These are phyloP conservation scores for Tetraneura akinire DNA, from an alignment of 1,140 invertebrate genomes.

Conservation along the genomic window DNA sequence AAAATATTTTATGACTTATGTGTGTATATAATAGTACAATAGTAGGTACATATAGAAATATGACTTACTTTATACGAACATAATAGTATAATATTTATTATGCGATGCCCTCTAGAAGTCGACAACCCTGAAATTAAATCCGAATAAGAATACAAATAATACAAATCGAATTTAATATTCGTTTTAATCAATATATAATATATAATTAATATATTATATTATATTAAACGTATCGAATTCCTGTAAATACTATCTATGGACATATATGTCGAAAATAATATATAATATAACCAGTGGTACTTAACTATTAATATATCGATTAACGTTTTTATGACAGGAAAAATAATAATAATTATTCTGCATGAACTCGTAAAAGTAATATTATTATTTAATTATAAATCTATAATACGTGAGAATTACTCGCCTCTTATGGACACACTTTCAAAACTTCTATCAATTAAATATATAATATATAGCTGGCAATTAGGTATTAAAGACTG, in stretches of 20 bases:
- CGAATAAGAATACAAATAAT: background rate
- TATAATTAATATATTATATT: too few species aligned
- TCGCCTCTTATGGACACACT: background rate
- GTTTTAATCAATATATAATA: too few species aligned
- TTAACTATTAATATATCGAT: too few species aligned
- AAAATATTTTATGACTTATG: too few species aligned
- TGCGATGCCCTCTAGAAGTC: background rate
- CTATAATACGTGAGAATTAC: background rate
- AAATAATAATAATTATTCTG: background rate
- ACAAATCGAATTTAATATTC: too few species aligned
- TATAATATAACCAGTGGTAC: too few species aligned
- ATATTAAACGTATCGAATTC: too few species aligned
- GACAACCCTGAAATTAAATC: constrained; percentile 6
- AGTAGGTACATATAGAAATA: too few species aligned
- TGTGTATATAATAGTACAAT: too few species aligned
- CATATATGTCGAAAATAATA: background rate
- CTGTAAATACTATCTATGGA: background rate
- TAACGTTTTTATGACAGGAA: constrained; percentile 14
- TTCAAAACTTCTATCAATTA: background rate
- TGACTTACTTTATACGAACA: background rate
- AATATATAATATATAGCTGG: too few species aligned
- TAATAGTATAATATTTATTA: background rate
- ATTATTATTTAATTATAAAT: background rate
- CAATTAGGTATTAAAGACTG: too few species aligned
- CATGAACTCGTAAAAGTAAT: background rate